Conservation (phyloP, 1,140 invertebrate genomes). For the Danaus plexippus region DNA sequence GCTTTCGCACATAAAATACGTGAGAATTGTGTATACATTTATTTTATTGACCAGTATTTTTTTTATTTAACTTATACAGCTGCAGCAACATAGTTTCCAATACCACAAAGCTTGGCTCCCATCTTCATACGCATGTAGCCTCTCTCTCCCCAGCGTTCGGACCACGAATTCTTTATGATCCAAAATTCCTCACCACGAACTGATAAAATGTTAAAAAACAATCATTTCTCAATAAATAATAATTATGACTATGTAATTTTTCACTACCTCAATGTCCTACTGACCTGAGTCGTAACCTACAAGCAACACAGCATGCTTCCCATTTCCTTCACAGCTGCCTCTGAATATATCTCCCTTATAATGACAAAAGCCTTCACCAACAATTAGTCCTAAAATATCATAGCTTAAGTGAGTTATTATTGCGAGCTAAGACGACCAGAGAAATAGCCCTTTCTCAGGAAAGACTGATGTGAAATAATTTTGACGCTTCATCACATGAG, state of each 20-base stretch:
- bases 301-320: slow-evolving; percentile 5
- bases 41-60: no score
- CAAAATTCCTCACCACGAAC: background rate
- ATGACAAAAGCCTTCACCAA: slow-evolving; percentile 1
- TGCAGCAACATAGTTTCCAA: background rate
- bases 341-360: slow-evolving; percentile 3
- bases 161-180: slow-evolving; percentile 2
- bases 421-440: no score
- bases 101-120: background rate
- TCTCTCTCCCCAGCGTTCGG: background rate
- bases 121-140: background rate
- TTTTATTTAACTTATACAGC: no score
- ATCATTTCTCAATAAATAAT: no score
- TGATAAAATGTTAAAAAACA: no score
- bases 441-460: no score
- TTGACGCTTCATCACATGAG: no score
- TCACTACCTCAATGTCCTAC: no score
- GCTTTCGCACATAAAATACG: no score
- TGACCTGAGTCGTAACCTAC: slow-evolving; percentile 8
- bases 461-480: no score
- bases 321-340: background rate
- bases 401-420: background rate
- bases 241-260: no score
- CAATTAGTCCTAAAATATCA: slow-evolving; percentile 4
- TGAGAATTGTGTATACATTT: no score